Percentiles rank a stretch among this genome's conserved stretches.
These are phyloP conservation scores for Hippoglossus stenolepis DNA, from an alignment of 2,113 vertebrate species.

Conservation along the genomic window DNA sequence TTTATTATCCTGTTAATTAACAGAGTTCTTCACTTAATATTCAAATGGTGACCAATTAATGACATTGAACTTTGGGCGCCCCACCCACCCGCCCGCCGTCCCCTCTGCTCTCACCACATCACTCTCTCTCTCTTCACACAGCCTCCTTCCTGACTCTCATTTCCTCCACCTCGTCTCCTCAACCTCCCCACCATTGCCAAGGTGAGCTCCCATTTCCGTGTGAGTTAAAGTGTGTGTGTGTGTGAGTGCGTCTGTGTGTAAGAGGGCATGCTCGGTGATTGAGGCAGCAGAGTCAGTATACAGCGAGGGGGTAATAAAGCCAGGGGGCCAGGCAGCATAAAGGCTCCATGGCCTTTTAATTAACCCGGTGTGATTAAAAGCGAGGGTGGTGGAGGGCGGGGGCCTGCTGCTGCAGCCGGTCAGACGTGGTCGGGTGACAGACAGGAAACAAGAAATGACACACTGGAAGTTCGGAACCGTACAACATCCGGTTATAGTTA, in stretches of 20 bases:
- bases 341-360: slow-evolving; percentile 85
- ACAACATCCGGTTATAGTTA: background rate
- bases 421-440: slow-evolving; percentile 54
- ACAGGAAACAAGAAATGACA: slow-evolving; percentile 66
- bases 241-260: slow-evolving; percentile 63
- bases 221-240: slow-evolving; percentile 65
- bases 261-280: slow-evolving; percentile 61
- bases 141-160: slow-evolving; percentile 52
- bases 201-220: slow-evolving; percentile 71
- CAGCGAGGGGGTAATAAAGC: slow-evolving; percentile 82
- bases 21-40: slow-evolving; percentile 85
- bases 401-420: slow-evolving; percentile 47
- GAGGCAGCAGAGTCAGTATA: slow-evolving; percentile 75
- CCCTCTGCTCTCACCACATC: slow-evolving; percentile 46
- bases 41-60: slow-evolving; percentile 91
- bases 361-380: slow-evolving; percentile 89
- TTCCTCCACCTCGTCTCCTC: slow-evolving; percentile 58
- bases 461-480: slow-evolving; percentile 1
- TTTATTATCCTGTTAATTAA: slow-evolving; percentile 91
- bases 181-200: slow-evolving; percentile 64
- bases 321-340: slow-evolving; percentile 76
- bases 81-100: slow-evolving; percentile 65
- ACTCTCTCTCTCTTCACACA: slow-evolving; percentile 60
- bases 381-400: slow-evolving; percentile 67
- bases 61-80: slow-evolving; percentile 86